Evolutionary conservation across 2,113 vertebrate genomes (phyloP).

Genomic region (Cochlearius cochlearius): DNA sequence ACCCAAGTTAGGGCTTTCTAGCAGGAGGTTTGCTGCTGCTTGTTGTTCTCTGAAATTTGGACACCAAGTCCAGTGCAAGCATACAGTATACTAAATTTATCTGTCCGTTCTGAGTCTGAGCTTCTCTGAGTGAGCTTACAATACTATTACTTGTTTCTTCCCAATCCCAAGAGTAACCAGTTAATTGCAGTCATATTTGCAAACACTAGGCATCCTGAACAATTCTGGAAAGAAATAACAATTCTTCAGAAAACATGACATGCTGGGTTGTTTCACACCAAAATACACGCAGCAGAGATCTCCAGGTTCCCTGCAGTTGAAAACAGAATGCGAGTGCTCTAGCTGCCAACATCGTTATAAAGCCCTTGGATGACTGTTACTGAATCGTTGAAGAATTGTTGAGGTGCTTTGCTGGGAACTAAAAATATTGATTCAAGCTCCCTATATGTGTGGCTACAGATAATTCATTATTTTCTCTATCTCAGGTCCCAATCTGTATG

Average conservation of each 20-base stretch:
- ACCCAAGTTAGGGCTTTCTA: not conserved
- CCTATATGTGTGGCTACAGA: not conserved
- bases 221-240: not conserved
- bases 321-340: not conserved
- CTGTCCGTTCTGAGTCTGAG: not conserved
- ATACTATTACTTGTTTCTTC: not conserved
- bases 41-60: not conserved
- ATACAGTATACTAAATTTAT: not conserved
- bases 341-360: not conserved
- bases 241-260: not conserved
- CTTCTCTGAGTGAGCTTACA: not conserved
- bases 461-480: not conserved
- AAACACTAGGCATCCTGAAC: not conserved
- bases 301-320: not conserved
- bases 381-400: not conserved
- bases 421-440: not conserved
- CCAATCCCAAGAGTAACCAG: not conserved
- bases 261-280: not conserved
- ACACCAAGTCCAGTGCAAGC: not conserved
- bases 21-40: not conserved
- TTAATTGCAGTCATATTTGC: not conserved
- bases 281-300: not conserved
- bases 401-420: not conserved
- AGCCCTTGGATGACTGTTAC: not conserved
- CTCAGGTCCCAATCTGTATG: not conserved